Percentiles rank a stretch among this genome's conserved stretches.
phyloP scores from a whole-genome alignment of 2,797 vertebrate genomes.

The Adelosebastes latens region DNA sequence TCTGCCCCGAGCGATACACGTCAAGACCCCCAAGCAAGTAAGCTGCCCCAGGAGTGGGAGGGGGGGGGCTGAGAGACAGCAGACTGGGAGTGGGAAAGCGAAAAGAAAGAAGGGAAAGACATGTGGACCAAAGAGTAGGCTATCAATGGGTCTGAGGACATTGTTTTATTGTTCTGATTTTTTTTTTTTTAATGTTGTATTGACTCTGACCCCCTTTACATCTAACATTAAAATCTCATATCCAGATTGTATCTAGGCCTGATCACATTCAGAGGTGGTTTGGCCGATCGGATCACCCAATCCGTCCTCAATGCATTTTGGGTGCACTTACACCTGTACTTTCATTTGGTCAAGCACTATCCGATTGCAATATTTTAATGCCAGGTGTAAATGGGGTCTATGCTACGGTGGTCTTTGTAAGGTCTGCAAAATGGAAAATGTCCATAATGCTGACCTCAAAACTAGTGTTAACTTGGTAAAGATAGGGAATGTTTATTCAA shows the following conservation, averaged over 20 bases:
- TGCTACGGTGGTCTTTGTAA: too few species aligned
- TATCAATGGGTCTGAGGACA: background rate
- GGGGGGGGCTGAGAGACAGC: background rate
- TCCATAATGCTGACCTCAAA: too few species aligned
- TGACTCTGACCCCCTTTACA: background rate
- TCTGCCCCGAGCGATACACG: constrained; percentile 26
- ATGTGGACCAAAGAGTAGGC: background rate
- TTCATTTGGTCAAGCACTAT: too few species aligned
- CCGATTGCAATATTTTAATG: too few species aligned
- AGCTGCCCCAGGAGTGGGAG: background rate
- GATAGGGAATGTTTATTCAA: background rate
- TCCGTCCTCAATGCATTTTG: too few species aligned
- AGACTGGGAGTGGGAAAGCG: background rate
- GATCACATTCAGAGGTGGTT: too few species aligned
- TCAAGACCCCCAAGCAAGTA: constrained; percentile 16
- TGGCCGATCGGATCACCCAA: too few species aligned
- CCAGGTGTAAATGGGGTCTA: too few species aligned
- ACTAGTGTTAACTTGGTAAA: background rate
- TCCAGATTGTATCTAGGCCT: too few species aligned
- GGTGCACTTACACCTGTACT: too few species aligned
- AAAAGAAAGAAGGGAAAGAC: background rate
- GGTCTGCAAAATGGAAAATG: too few species aligned
- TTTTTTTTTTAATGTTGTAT: background rate
- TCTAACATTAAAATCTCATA: too few species aligned
- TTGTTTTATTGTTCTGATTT: background rate